Percentiles rank a stretch among this genome's conserved stretches.
phyloP scores from a whole-genome alignment of 2,797 vertebrate genomes.

The Poeciliopsis presidionis region DNA sequence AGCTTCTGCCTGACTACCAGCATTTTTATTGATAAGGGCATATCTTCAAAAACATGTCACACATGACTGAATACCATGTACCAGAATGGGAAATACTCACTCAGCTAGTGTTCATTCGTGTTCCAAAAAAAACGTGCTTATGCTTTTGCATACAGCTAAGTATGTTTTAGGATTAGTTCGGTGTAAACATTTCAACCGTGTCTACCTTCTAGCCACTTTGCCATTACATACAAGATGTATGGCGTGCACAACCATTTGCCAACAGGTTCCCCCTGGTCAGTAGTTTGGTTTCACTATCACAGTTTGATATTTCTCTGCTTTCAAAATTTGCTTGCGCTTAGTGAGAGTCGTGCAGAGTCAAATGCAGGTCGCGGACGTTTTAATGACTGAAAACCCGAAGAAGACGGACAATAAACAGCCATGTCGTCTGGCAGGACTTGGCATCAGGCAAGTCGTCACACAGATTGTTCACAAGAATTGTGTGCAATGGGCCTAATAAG shows the following conservation, averaged over 20 bases:
- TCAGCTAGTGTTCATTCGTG: not conserved
- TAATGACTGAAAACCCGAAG: not conserved
- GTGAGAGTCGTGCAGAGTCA: not conserved
- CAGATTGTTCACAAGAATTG: not conserved
- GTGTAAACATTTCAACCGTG: not conserved
- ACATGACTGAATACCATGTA: not conserved
- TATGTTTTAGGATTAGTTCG: not conserved
- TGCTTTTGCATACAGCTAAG: not conserved
- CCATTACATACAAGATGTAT: not conserved
- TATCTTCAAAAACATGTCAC: conserved; percentile 5
- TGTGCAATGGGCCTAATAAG: not conserved
- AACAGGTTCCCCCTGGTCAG: not conserved
- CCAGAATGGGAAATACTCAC: not conserved
- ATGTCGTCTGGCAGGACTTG: too few relatives aligned
- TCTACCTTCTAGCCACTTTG: not conserved
- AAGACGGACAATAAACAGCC: not conserved
- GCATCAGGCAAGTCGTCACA: not conserved
- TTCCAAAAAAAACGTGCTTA: not conserved
- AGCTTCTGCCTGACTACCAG: not conserved
- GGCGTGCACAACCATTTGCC: not conserved
- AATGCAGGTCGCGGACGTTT: not conserved
- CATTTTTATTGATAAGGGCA: not conserved
- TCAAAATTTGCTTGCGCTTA: not conserved
- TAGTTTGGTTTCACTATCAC: not conserved
- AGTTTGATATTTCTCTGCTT: not conserved